These are phyloP conservation scores for Nannoperca australis DNA, from an alignment of 2,797 vertebrate genomes.

Conservation along the genomic window DNA sequence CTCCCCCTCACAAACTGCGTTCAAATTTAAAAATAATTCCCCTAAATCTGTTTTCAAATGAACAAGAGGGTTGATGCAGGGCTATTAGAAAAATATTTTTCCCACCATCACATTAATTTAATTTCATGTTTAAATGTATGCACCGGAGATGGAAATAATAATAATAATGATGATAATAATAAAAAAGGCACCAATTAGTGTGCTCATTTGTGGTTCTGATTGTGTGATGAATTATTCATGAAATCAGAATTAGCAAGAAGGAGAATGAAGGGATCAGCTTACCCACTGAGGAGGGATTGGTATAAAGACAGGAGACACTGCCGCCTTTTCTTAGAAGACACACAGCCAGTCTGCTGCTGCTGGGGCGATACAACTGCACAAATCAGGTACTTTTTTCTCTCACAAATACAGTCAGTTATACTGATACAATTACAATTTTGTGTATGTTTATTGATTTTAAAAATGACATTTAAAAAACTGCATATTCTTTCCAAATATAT, in stretches of 20 bases:
- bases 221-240: constrained; percentile 80
- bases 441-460: background rate
- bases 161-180: constrained; percentile 60
- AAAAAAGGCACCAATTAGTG: constrained; percentile 65
- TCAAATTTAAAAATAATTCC: constrained; percentile 71
- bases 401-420: background rate
- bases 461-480: background rate
- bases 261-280: constrained; percentile 61
- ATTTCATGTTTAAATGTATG: constrained; percentile 65
- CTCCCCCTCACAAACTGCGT: constrained; percentile 50
- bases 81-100: constrained; percentile 73
- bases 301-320: constrained; percentile 66
- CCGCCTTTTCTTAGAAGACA: constrained; percentile 54
- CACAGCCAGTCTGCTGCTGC: constrained; percentile 47
- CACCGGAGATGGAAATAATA: constrained; percentile 59
- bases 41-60: constrained; percentile 68
- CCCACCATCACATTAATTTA: constrained; percentile 69
- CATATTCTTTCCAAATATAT: background rate
- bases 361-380: constrained; percentile 38
- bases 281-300: constrained; percentile 57
- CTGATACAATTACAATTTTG: background rate
- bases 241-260: constrained; percentile 65
- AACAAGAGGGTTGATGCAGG: constrained; percentile 68
- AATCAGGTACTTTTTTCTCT: constrained; percentile 54
- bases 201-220: constrained; percentile 59